Conservation (phyloP, 1,140 invertebrate species). For the Lordiphosa collinella region DNA sequence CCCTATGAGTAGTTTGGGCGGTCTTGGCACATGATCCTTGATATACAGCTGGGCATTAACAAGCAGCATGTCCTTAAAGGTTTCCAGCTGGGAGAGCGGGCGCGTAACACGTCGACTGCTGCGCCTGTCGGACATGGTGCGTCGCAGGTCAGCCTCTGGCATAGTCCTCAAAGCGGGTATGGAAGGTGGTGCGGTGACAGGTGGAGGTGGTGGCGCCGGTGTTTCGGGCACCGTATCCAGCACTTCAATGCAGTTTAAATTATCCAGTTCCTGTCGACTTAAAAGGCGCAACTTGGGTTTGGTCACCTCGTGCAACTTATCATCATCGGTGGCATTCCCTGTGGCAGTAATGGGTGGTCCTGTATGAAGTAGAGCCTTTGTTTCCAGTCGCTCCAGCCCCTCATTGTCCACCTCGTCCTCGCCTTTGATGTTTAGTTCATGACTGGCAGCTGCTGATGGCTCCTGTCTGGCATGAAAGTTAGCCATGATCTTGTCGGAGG, state of each 20-base stretch:
- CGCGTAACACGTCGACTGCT: slow-evolving; percentile 42
- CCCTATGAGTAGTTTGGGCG: slow-evolving; percentile 57
- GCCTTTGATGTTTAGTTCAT: slow-evolving; percentile 40
- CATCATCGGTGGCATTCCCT: slow-evolving; percentile 64
- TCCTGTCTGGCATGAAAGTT: slow-evolving; percentile 50
- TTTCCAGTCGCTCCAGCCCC: slow-evolving; percentile 46
- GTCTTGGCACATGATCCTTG: slow-evolving; percentile 68
- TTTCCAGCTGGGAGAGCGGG: slow-evolving; percentile 62
- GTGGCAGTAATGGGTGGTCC: slow-evolving; percentile 11
- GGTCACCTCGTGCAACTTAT: slow-evolving; percentile 45
- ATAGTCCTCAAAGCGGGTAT: slow-evolving; percentile 13
- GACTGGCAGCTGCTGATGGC: slow-evolving; percentile 9
- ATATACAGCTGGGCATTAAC: slow-evolving; percentile 76
- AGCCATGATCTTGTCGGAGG: slow-evolving; percentile 70
- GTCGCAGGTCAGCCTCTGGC: slow-evolving; percentile 47
- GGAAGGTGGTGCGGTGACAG: slow-evolving; percentile 43
- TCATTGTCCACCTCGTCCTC: slow-evolving; percentile 69
- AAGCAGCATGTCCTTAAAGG: slow-evolving; percentile 72
- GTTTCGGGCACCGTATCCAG: slow-evolving; percentile 62
- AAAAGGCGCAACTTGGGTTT: slow-evolving; percentile 31
- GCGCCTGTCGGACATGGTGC: slow-evolving; percentile 45
- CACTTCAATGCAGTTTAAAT: slow-evolving; percentile 51
- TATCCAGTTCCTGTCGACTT: slow-evolving; percentile 21
- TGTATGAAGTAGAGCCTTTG: slow-evolving; percentile 40
- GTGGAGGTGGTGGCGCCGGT: slow-evolving; percentile 58